Evolutionary conservation across 2,113 vertebrate species (phyloP).

Genomic region (Lasiurus cinereus): DNA sequence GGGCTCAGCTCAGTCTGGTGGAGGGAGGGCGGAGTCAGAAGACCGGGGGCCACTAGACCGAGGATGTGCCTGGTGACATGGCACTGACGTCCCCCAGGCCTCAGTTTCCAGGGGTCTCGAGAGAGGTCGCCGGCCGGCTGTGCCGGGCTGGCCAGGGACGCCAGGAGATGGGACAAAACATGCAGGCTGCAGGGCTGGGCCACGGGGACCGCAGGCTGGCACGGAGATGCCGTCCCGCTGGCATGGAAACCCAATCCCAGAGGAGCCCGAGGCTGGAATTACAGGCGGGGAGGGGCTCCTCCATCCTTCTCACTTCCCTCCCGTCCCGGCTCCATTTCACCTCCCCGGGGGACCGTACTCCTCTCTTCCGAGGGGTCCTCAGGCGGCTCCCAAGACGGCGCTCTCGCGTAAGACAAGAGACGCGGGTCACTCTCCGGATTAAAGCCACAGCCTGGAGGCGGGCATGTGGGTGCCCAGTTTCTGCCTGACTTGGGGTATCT

Average conservation of each 20-base stretch:
- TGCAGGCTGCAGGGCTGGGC: rapidly evolving
- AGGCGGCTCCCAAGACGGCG: not conserved
- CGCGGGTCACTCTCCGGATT: not conserved
- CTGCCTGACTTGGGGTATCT: not conserved
- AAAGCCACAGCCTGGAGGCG: not conserved
- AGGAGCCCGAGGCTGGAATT: not conserved
- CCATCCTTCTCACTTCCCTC: not conserved
- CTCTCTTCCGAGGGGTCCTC: not conserved
- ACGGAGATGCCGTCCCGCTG: rapidly evolving
- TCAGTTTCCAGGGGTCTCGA: not conserved
- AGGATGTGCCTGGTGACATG: not conserved
- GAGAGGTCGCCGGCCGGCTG: not conserved
- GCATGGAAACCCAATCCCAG: not conserved
- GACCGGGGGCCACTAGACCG: not conserved
- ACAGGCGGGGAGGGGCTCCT: not conserved
- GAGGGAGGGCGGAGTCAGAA: not conserved
- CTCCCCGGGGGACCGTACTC: not conserved
- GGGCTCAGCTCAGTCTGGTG: not conserved
- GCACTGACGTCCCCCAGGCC: rapidly evolving
- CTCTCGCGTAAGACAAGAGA: not conserved
- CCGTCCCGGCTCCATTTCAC: rapidly evolving
- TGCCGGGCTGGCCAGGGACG: not conserved
- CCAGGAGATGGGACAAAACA: rapidly evolving
- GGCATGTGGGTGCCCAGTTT: not conserved
- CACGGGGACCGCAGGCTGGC: not conserved